These are phyloP conservation scores for Smittia aterrima DNA, from an alignment of 2,888 invertebrate genomes.

Conservation along the genomic window DNA sequence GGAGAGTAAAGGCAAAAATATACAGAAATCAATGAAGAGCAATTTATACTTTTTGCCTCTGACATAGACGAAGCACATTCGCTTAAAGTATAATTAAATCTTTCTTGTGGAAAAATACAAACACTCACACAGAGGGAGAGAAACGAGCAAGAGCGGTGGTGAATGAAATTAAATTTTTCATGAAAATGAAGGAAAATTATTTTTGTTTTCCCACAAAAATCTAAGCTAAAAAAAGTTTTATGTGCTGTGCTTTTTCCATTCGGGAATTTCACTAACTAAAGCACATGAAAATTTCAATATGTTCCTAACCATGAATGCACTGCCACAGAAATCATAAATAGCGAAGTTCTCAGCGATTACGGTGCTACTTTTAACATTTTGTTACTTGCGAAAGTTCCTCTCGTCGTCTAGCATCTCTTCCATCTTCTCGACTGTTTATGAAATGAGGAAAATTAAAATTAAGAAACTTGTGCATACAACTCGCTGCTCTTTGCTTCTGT, in stretches of 20 bases:
- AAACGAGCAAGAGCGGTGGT: neutral
- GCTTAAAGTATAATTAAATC: constrained; percentile 31
- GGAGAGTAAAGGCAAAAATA: neutral
- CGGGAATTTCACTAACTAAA: constrained; percentile 12
- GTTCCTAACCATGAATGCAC: constrained; percentile 39
- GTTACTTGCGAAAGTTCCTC: constrained; percentile 19
- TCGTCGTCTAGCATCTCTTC: neutral
- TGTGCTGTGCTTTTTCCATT: neutral
- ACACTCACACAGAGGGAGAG: neutral
- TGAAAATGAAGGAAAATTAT: neutral
- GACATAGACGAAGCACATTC: constrained; percentile 22
- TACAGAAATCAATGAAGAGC: constrained; percentile 20
- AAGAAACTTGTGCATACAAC: constrained; percentile 4
- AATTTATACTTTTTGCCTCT: neutral
- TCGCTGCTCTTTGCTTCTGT: neutral
- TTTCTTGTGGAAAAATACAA: constrained; percentile 1
- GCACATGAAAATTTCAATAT: constrained; percentile 41
- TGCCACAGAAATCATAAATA: constrained; percentile 37
- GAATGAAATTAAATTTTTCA: constrained; percentile 27
- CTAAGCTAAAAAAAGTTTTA: constrained; percentile 7
- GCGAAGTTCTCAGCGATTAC: constrained; percentile 31
- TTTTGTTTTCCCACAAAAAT: constrained; percentile 20
- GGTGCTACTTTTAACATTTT: constrained; percentile 33
- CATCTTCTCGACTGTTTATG: constrained; percentile 5
- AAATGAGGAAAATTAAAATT: constrained; percentile 29